Conservation (phyloP, 2,888 invertebrate genomes). For the Drosophila meridionalis region DNA sequence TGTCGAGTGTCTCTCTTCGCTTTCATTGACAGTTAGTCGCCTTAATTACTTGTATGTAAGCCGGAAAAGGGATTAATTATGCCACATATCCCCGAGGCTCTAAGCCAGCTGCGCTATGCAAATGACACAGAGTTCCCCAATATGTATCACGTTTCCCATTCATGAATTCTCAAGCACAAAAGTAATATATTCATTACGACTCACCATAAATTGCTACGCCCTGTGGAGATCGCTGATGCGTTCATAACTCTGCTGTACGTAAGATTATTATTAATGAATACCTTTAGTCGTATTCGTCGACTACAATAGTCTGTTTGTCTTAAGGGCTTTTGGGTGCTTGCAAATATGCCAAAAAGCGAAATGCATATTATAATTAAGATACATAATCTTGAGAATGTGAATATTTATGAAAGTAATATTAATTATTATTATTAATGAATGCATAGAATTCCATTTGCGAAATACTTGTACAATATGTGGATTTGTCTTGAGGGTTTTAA, state of each 20-base stretch:
- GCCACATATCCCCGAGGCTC: background rate
- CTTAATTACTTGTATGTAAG: slow-evolving; percentile 28
- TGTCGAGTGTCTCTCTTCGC: background rate
- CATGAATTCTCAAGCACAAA: background rate
- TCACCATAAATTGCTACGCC: background rate
- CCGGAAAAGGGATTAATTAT: slow-evolving; percentile 16
- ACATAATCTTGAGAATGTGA: background rate
- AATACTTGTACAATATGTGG: too few species aligned
- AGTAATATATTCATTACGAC: background rate
- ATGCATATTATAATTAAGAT: background rate
- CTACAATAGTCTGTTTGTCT: background rate
- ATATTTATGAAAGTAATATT: background rate
- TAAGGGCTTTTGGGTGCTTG: background rate
- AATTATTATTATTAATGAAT: background rate
- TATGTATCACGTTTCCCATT: background rate
- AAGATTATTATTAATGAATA: background rate
- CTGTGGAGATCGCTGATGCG: background rate
- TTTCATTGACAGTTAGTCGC: background rate
- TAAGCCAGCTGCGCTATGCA: background rate
- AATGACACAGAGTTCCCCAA: background rate
- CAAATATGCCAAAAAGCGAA: background rate
- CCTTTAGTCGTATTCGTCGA: background rate
- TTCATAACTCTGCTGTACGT: background rate
- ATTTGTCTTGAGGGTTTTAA: background rate
- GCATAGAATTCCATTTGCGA: background rate